Evolutionary conservation across 2,888 invertebrate species (phyloP).

Genomic region (Megastigmus dorsalis): DNA sequence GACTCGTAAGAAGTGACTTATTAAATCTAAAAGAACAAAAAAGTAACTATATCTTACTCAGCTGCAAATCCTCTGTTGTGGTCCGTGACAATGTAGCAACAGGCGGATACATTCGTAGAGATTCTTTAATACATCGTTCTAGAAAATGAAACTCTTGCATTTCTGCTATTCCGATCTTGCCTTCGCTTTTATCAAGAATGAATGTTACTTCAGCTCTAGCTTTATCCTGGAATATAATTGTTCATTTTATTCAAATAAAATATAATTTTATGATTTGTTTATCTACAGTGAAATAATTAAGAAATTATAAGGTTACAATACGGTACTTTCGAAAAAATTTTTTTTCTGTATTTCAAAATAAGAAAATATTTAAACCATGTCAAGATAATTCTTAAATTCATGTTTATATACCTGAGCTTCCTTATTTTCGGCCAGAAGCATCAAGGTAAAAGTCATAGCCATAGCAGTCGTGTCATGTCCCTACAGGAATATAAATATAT

Average conservation of each 20-base stretch:
- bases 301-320: too few relatives aligned
- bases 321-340: too few relatives aligned
- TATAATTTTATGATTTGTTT: neutral
- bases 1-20: too few relatives aligned
- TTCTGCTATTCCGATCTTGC: constrained; percentile 76
- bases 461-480: constrained; percentile 80
- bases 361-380: too few relatives aligned
- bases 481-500: constrained; percentile 63
- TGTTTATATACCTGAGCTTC: constrained; percentile 65
- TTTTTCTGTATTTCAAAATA: too few relatives aligned
- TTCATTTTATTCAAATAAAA: too few relatives aligned
- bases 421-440: constrained; percentile 76
- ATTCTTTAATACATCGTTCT: constrained; percentile 83
- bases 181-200: constrained; percentile 75
- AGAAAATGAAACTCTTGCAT: constrained; percentile 80
- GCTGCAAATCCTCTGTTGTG: constrained; percentile 76
- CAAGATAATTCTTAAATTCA: too few relatives aligned
- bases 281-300: too few relatives aligned
- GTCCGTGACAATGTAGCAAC: constrained; percentile 80
- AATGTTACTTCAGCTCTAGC: constrained; percentile 66
- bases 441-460: constrained; percentile 75
- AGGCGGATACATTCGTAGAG: constrained; percentile 80
- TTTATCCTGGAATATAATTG: constrained; percentile 54
- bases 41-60: constrained; percentile 57
- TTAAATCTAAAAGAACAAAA: too few relatives aligned